Conservation (phyloP, 2,797 vertebrate genomes). For the Anas capensis region DNA sequence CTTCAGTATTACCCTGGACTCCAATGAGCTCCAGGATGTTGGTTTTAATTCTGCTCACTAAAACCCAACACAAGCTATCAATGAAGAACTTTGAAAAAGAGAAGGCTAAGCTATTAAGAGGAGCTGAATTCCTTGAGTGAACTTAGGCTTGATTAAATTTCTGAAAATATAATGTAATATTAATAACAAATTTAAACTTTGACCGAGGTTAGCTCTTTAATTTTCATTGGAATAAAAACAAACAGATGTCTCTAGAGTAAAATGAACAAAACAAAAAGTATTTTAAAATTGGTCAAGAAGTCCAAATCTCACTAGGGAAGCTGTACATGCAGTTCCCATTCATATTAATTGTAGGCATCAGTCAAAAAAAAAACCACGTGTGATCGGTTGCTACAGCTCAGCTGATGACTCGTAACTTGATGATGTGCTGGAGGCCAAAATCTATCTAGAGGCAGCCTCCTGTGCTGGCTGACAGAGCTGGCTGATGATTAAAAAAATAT, state of each 20-base stretch:
- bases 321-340: constrained; percentile 22
- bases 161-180: neutral
- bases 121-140: neutral
- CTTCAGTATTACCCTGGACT: neutral
- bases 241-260: constrained; percentile 20
- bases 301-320: constrained; percentile 1
- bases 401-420: neutral
- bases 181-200: constrained; percentile 40
- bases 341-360: neutral
- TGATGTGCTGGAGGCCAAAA: neutral
- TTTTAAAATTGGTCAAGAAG: neutral
- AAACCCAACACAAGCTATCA: neutral
- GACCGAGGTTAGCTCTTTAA: neutral
- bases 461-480: neutral
- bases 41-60: neutral
- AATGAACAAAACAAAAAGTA: constrained; percentile 20
- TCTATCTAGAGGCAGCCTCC: neutral
- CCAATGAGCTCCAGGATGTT: neutral
- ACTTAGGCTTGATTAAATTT: constrained; percentile 8
- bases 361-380: constrained; percentile 2
- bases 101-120: neutral
- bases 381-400: neutral
- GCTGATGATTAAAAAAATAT: neutral
- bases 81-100: neutral
- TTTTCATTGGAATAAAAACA: constrained; percentile 39